phyloP scores from a whole-genome alignment of 2,797 vertebrate species.

The Threskiornis aethiopicus region DNA sequence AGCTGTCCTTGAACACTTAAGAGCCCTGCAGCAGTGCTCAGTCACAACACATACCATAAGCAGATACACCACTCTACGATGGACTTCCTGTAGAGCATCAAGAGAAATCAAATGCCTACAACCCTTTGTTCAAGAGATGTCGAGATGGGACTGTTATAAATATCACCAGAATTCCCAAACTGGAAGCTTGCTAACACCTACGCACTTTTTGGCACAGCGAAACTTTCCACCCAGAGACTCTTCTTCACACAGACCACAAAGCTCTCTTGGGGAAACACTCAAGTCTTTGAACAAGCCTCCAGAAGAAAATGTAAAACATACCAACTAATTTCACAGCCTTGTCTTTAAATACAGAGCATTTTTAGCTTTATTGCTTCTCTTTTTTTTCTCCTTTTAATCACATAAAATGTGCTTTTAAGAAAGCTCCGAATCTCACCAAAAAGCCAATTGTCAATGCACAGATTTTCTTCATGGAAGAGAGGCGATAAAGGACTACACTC shows the following conservation, averaged over 20 bases:
- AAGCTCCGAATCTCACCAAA: neutral
- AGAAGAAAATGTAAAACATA: neutral
- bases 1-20: neutral
- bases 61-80: neutral
- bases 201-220: fast-evolving
- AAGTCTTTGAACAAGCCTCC: neutral
- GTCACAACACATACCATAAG: neutral
- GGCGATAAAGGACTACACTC: neutral
- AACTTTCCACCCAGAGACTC: neutral
- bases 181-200: neutral
- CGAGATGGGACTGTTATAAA: neutral
- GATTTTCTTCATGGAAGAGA: neutral
- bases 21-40: neutral
- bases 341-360: neutral
- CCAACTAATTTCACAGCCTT: neutral
- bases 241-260: neutral
- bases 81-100: neutral
- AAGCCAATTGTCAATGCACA: neutral
- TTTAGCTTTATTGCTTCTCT: neutral
- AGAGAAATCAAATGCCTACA: neutral
- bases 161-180: neutral
- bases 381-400: neutral
- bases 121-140: neutral
- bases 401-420: neutral
- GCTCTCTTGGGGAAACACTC: neutral